A percentile compares a stretch with the other conserved stretches of the same genome.
These are phyloP conservation scores for Philhelius pedissequus DNA, from an alignment of 2,888 invertebrate species.

Conservation along the genomic window DNA sequence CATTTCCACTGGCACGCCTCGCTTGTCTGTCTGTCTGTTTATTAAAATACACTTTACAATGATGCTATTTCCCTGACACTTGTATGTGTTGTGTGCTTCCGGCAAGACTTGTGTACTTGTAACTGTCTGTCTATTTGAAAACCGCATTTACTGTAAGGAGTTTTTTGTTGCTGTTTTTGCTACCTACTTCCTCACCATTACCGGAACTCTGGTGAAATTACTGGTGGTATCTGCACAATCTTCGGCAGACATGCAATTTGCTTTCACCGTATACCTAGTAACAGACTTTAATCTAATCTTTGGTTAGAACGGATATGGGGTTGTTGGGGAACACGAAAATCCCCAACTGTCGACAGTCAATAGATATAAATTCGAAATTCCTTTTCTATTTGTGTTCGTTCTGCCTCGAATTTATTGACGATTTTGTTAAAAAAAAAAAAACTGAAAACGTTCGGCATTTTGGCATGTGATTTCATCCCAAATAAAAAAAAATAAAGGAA, in stretches of 20 bases:
- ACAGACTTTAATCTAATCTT: constrained; percentile 44
- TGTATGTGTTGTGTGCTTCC: constrained; percentile 35
- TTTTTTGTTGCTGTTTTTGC: not conserved
- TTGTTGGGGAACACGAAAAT: not conserved
- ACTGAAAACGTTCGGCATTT: not conserved
- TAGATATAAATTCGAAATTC: constrained; percentile 8
- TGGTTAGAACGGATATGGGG: constrained; percentile 12
- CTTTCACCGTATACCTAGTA: constrained; percentile 3
- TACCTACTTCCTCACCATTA: not conserved
- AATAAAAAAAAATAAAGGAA: not conserved
- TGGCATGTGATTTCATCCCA: not conserved
- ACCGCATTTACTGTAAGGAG: constrained; percentile 17
- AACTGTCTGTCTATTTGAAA: constrained; percentile 40
- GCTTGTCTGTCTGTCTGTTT: constrained; percentile 23
- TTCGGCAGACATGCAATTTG: constrained; percentile 58
- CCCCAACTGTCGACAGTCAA: constrained; percentile 33
- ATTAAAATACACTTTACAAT: constrained; percentile 48
- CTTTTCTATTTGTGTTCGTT: not conserved
- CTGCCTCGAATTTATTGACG: not conserved
- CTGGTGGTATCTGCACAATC: constrained; percentile 3
- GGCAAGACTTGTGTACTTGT: constrained; percentile 41
- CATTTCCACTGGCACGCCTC: constrained; percentile 27
- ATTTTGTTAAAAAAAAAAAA: not conserved
- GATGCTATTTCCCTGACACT: constrained; percentile 44
- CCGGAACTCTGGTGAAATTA: not conserved